A percentile compares a stretch with the other conserved stretches of the same genome.
Evolutionary conservation across 2,797 vertebrate species (phyloP).

Genomic region (Poecilia picta): DNA sequence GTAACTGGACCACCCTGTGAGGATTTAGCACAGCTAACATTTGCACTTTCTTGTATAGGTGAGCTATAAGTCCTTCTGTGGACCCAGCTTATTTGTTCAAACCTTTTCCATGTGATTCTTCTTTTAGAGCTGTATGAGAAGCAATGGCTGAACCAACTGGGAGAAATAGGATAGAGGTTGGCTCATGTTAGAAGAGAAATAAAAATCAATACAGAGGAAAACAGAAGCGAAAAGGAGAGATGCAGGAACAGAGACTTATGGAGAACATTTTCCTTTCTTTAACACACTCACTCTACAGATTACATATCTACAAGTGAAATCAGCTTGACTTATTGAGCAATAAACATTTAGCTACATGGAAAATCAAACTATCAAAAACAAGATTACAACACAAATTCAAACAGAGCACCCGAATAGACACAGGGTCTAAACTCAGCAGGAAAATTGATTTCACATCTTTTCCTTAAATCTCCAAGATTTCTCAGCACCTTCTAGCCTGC

Average conservation of each 20-base stretch:
- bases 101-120: conserved; percentile 18
- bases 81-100: background rate
- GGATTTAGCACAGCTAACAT: conserved; percentile 16
- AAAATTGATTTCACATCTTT: conserved; percentile 55
- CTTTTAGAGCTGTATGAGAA: conserved; percentile 11
- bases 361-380: conserved; percentile 26
- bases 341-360: conserved; percentile 22
- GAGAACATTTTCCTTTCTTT: conserved; percentile 9
- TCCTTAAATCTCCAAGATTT: conserved; percentile 23
- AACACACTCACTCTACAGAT: conserved; percentile 3
- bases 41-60: conserved; percentile 7
- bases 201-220: conserved; percentile 34
- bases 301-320: conserved; percentile 9
- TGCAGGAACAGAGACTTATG: background rate
- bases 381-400: conserved; percentile 31
- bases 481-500: conserved; percentile 43
- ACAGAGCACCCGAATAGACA: conserved; percentile 16
- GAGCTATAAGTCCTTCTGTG: background rate
- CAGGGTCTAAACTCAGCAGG: conserved; percentile 15
- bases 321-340: conserved; percentile 26
- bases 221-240: conserved; percentile 16
- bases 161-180: conserved; percentile 13
- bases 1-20: background rate
- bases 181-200: conserved; percentile 16
- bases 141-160: conserved; percentile 9